Conservation (phyloP, 2,113 vertebrate genomes). For the Ascaphus truei region DNA sequence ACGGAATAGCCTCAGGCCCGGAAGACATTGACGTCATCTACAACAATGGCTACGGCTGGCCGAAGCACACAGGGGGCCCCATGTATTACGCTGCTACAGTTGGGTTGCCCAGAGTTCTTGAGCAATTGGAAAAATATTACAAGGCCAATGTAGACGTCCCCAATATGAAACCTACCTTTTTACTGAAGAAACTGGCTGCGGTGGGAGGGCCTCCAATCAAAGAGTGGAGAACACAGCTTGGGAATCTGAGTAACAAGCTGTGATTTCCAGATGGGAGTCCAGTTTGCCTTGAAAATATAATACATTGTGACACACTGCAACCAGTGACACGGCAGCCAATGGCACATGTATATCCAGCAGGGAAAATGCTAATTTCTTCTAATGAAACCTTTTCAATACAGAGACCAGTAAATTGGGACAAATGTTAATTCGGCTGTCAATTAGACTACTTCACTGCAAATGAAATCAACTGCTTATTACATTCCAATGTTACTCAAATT, state of each 20-base stretch:
- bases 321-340: no score
- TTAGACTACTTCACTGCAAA: not conserved
- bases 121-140: constrained; percentile 73
- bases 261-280: constrained; percentile 46
- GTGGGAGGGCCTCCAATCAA: constrained; percentile 75
- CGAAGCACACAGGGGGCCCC: constrained; percentile 79
- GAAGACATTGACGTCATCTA: constrained; percentile 89
- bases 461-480: no score
- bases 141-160: constrained; percentile 73
- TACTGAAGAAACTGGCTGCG: constrained; percentile 76
- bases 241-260: constrained; percentile 60
- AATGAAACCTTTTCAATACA: not conserved
- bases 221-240: constrained; percentile 69
- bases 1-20: constrained; percentile 73
- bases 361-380: not conserved
- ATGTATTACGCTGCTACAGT: constrained; percentile 84
- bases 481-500: not conserved
- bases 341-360: not conserved
- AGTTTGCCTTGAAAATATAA: no score
- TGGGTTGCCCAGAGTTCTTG: constrained; percentile 69
- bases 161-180: constrained; percentile 63
- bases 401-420: not conserved
- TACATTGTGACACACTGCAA: not conserved
- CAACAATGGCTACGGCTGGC: constrained; percentile 84
- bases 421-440: not conserved